Evolutionary conservation across 2,113 vertebrate genomes (phyloP).

Genomic region (Saguinus midas): DNA sequence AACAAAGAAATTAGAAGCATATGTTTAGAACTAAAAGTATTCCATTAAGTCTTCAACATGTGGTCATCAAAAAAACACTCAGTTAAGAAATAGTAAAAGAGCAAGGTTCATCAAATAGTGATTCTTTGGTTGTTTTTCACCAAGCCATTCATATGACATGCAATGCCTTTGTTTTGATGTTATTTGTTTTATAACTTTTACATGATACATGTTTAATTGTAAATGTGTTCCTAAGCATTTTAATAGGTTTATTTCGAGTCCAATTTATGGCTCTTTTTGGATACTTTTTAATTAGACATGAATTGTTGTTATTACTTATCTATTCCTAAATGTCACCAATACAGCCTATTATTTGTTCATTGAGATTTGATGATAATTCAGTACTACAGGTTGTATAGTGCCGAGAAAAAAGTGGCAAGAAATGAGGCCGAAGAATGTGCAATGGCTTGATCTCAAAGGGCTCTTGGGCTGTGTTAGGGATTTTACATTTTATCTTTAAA

Average conservation of each 20-base stretch:
- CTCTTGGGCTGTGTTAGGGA: neutral
- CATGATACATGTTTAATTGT: neutral
- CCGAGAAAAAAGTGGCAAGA: neutral
- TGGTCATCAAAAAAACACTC: neutral
- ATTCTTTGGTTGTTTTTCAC: neutral
- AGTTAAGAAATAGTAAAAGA: neutral
- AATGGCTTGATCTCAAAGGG: neutral
- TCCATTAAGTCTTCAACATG: neutral
- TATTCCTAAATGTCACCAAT: neutral
- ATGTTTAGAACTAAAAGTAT: neutral
- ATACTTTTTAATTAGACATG: neutral
- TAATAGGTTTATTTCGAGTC: neutral
- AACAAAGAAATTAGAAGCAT: neutral
- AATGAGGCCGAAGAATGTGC: neutral
- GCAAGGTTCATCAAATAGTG: neutral
- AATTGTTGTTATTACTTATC: neutral
- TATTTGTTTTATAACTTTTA: neutral
- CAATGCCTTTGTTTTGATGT: neutral
- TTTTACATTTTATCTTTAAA: neutral
- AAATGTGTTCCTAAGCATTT: neutral
- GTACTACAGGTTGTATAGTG: neutral
- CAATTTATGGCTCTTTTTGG: neutral
- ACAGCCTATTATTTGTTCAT: neutral
- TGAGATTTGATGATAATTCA: neutral
- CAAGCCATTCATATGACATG: neutral